phyloP scores from a whole-genome alignment of 1,140 invertebrate genomes.

The Saccostrea echinata region DNA sequence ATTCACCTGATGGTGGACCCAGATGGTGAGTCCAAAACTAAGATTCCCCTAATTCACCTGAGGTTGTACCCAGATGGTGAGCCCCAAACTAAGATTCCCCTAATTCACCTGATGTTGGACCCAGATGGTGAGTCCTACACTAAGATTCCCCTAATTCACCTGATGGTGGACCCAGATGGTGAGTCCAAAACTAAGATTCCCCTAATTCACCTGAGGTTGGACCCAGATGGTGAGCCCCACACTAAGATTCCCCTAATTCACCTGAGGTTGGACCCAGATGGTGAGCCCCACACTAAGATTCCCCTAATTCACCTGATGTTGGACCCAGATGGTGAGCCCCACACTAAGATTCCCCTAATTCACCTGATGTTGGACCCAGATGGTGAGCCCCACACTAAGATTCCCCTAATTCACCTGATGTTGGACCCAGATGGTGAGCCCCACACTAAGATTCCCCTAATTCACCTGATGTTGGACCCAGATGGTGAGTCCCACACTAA shows the following conservation, averaged over 20 bases:
- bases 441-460: neutral
- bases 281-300: neutral
- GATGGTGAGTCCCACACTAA: constrained; percentile 50
- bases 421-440: constrained; percentile 1
- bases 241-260: constrained; percentile 45
- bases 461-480: constrained; percentile 54
- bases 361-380: neutral
- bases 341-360: neutral
- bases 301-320: neutral
- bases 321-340: neutral
- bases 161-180: constrained; percentile 51
- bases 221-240: constrained; percentile 59
- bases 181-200: constrained; percentile 30
- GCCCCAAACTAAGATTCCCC: neutral
- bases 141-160: neutral
- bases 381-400: neutral
- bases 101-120: neutral
- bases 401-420: neutral
- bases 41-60: neutral
- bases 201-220: constrained; percentile 61
- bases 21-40: neutral
- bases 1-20: neutral
- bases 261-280: constrained; percentile 10
- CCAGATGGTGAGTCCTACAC: neutral
- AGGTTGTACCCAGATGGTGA: neutral